Percentiles rank a stretch among this genome's conserved stretches.
Evolutionary conservation across 2,888 invertebrate species (phyloP).

Genomic region (Pollenia angustigena): DNA sequence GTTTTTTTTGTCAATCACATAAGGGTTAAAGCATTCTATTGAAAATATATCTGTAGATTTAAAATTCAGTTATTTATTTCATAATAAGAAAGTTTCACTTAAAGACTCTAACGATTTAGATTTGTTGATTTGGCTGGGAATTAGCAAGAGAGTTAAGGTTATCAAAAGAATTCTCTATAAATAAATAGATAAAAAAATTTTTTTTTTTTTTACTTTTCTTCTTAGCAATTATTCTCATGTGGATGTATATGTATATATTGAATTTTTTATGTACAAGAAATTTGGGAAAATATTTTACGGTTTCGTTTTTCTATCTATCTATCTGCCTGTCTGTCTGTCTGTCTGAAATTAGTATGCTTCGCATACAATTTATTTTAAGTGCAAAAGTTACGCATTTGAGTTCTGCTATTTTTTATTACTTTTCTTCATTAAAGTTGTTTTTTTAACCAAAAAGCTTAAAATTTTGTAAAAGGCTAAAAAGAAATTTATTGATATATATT

Average conservation of each 20-base stretch:
- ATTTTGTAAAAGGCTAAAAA: background rate
- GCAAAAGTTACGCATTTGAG: background rate
- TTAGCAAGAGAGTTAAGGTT: background rate
- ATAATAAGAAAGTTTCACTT: background rate
- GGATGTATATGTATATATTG: slow-evolving; percentile 15
- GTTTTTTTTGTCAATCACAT: no score
- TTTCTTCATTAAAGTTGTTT: background rate
- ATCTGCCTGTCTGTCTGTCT: no score
- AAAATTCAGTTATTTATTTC: background rate
- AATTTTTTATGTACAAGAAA: slow-evolving; percentile 18
- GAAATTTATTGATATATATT: background rate
- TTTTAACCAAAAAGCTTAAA: background rate
- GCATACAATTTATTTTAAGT: background rate
- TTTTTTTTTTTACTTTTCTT: background rate
- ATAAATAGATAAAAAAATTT: no score
- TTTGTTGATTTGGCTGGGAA: background rate
- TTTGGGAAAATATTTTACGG: slow-evolving; percentile 11
- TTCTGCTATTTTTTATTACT: background rate
- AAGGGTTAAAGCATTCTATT: slow-evolving; percentile 32
- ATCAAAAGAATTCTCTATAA: slow-evolving; percentile 1
- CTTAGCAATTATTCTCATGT: slow-evolving; percentile 22
- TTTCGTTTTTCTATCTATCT: background rate
- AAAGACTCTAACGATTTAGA: background rate
- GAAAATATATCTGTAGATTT: slow-evolving; percentile 9
- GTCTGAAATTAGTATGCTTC: background rate